Evolutionary conservation across 2,888 invertebrate genomes (phyloP), one percentile per base, ranked within the genome.

Genomic region (Perizoma flavofasciatum): DNA sequence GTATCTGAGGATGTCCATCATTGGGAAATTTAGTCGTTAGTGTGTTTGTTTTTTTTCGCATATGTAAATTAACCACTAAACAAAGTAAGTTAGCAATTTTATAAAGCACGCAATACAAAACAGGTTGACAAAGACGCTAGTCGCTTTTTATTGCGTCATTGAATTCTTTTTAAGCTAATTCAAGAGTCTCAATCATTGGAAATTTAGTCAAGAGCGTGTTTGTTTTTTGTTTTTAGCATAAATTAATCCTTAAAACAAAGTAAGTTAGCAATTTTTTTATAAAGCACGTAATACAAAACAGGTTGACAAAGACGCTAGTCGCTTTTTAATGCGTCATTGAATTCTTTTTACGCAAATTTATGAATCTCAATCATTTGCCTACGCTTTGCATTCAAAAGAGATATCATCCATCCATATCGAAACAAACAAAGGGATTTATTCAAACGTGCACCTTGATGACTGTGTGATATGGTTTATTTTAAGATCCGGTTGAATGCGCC

Each of bases 331-430:
- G 43, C 56, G 49, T 57, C 53, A 50, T 11, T 50, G 43, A 41
- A 59, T 63, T 52, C 49, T 44, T 49, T 49, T 44, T 7, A 54
- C 60, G 55, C 56, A 61, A 50, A 41, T 47, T 48, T 59, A 34
- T 10, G 43, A 57, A 10, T 54, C 53, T 47, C 53, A 46, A 53
- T 39, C 40, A 35, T 53, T 59, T 58, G 55, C 66, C 54, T 68
- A 62, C 61, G 49, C 60, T 68, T 68, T 55, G 55, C 49, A 66
- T 68, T 66, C 65, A 63, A 60, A 51, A 10, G 52, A 63, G 52
- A 53, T 59, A 61, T 46, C 63, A 68, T 65, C 65, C 49, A 50
- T 52, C 63, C 50, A 58, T 61, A 59, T 33, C 51, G 39, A 40
- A 22, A 44, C 6, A 55, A 48, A 54, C 57, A 57, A 56, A 55